Evolutionary conservation across 2,113 vertebrate genomes (phyloP).

Genomic region (Rhodinocichla rosea): DNA sequence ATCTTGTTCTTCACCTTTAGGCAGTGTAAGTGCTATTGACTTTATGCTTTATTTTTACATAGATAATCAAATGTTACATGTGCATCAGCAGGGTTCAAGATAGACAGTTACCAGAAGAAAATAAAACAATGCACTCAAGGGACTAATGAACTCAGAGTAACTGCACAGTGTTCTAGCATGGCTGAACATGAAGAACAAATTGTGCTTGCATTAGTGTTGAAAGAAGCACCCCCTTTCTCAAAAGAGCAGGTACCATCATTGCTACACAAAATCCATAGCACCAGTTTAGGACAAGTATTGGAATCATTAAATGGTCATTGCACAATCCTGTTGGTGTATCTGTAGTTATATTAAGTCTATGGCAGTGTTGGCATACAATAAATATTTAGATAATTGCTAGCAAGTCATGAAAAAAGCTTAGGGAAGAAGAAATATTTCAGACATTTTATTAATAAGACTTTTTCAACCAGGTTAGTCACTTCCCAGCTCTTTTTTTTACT

Average conservation of each 20-base stretch:
- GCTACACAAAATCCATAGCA: neutral
- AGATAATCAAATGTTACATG: neutral
- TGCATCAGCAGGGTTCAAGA: neutral
- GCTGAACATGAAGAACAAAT: neutral
- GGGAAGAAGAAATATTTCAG: neutral
- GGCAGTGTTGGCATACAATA: neutral
- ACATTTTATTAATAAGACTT: neutral
- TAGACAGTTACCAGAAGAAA: neutral
- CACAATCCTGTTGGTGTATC: neutral
- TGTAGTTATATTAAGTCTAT: neutral
- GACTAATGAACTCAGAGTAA: neutral
- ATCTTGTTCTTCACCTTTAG: neutral
- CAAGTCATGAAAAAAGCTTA: neutral
- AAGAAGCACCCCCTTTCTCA: neutral
- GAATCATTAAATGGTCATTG: neutral
- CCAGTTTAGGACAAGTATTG: neutral
- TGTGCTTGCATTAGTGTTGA: neutral
- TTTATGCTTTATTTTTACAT: neutral
- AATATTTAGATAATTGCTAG: neutral
- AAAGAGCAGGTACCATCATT: neutral
- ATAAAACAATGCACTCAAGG: neutral
- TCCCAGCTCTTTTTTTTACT: neutral
- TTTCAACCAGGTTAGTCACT: neutral
- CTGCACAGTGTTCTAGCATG: neutral
- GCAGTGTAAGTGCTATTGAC: neutral